Base-by-base conservation (phyloP, 2,888 invertebrate species). In the Xestia c-nigrum region DNA sequence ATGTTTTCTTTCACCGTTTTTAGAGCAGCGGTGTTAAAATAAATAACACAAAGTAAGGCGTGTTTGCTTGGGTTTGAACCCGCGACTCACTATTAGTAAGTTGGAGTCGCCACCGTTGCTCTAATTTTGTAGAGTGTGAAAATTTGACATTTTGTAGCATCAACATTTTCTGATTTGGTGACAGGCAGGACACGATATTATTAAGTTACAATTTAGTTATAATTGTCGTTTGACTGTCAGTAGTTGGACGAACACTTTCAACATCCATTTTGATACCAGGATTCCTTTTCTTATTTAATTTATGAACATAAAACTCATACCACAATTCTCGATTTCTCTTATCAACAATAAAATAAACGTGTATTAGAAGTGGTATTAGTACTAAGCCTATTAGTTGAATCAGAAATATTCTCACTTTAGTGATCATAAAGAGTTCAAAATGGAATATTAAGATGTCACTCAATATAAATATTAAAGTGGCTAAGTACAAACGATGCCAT, bases 271-370 rank as follows among this genome's bases (percentile, higher is more conserved):
- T n/a, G n/a, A 12, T n/a, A n/a, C 12, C n/a, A 10, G n/a, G 5
- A n/a, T 31, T 59, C 31, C 3, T 59, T 59, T 59, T 31, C 59
- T 57, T 6, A 24, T 24, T 57, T 24, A 0, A 14, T 16, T 40
- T 69, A 69, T 55, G 40, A 6, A n/a, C 21, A 43, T n/a, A 43
- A 63, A 55, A 69, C 10, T 69, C 69, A 12, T 43, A 43, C 40
- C 69, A 69, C 4, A 40, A 12, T 43, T 69, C 57, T 21, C 69
- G 57, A 43, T 69, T 69, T 12, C 57, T 69, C 43, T 40, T 57
- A 1, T 21, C 16, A 69, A 21, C 43, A 19, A 69, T 7, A 19
- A 69, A 69, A 43, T 24, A 69, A 21, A 43, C 6, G 12, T 40
- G 12, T 2, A 24, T 7, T 7, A 69, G 7, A 14, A 69, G 7